Percentiles rank a stretch among this genome's conserved stretches.
Conservation (phyloP, 2,113 vertebrate genomes). For the Pterocles orientalis region DNA sequence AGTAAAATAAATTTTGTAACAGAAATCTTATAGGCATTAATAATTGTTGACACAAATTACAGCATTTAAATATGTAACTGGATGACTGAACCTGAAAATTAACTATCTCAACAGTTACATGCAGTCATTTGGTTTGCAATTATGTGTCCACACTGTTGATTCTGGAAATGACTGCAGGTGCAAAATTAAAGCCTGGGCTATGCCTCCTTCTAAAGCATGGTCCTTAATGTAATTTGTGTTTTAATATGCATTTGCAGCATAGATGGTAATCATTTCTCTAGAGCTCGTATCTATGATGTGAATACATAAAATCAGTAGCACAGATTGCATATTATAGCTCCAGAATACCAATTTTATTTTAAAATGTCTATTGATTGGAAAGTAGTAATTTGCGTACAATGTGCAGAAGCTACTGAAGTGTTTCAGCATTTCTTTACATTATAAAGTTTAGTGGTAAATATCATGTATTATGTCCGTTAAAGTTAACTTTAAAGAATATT, state of each 20-base stretch:
- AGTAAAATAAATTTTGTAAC: neutral
- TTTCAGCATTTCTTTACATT: neutral
- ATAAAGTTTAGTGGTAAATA: neutral
- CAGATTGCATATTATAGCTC: neutral
- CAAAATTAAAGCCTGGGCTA: conserved; percentile 14
- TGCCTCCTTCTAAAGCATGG: conserved; percentile 10
- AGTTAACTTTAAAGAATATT: neutral
- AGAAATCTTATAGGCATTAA: neutral
- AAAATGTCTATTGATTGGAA: conserved; percentile 28
- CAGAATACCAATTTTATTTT: conserved; percentile 25
- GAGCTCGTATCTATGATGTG: conserved; percentile 22
- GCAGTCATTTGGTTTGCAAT: neutral
- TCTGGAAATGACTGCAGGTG: conserved; percentile 34
- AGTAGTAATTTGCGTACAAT: neutral
- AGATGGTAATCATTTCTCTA: conserved; percentile 10
- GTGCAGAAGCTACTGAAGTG: neutral
- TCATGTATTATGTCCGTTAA: neutral
- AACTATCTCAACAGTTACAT: neutral
- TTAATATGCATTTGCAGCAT: conserved; percentile 33
- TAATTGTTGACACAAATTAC: neutral
- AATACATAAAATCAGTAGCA: conserved; percentile 11
- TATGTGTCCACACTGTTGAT: neutral
- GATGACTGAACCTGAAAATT: conserved; percentile 37
- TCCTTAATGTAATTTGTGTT: conserved; percentile 2
- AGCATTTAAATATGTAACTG: conserved; percentile 13